A percentile compares a stretch with the other conserved stretches of the same genome.
Conservation (phyloP, 2,797 vertebrate species). For the Xenentodon cancila region DNA sequence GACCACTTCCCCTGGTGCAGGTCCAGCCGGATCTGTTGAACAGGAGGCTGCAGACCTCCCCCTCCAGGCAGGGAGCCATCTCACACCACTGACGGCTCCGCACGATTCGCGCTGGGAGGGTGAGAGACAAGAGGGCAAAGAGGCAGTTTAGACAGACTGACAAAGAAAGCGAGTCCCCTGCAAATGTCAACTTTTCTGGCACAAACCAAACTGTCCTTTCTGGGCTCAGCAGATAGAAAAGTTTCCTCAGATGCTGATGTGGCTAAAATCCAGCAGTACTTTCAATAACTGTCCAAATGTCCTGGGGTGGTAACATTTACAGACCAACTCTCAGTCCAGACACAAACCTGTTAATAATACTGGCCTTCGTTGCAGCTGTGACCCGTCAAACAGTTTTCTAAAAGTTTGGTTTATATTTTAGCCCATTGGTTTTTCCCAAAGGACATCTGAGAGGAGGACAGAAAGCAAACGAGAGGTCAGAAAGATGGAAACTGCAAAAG, state of each 20-base stretch:
- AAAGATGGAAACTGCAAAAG: too few species aligned
- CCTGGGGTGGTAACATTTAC: constrained; percentile 73
- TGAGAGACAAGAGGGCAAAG: constrained; percentile 37
- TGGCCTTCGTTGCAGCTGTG: constrained; percentile 35
- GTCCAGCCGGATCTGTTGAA: constrained; percentile 89
- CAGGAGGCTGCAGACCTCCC: constrained; percentile 86
- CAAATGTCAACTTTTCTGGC: constrained; percentile 29
- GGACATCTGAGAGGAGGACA: too few species aligned
- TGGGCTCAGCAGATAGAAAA: constrained; percentile 29
- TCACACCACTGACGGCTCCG: constrained; percentile 89
- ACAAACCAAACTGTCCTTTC: constrained; percentile 23
- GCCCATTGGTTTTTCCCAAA: too few species aligned
- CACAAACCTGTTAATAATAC: constrained; percentile 54
- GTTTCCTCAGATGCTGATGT: constrained; percentile 36
- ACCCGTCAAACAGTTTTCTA: too few species aligned
- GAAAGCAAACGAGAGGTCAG: too few species aligned
- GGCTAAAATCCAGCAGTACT: constrained; percentile 45
- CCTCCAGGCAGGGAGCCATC: constrained; percentile 87
- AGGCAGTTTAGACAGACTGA: constrained; percentile 40
- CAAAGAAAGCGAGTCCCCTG: constrained; percentile 14
- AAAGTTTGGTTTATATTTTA: too few species aligned
- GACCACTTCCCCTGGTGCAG: constrained; percentile 86
- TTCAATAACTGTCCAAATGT: constrained; percentile 64
- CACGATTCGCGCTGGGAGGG: constrained; percentile 81
- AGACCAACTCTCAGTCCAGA: constrained; percentile 66